Evolutionary conservation across 2,113 vertebrate genomes (phyloP), one percentile per base, ranked within the genome.

Genomic region (Anarrhichthys ocellatus): DNA sequence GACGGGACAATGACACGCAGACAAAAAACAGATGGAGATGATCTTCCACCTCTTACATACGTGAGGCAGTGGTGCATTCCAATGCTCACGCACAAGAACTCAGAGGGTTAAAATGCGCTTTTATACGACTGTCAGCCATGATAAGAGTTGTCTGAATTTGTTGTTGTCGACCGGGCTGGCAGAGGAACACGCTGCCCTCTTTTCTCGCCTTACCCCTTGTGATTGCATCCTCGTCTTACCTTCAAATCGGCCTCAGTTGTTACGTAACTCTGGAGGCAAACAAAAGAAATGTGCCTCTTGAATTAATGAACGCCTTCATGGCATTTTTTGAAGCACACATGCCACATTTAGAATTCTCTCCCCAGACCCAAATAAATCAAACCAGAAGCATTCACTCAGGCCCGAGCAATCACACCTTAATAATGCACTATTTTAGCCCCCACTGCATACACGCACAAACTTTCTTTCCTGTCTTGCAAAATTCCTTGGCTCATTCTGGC

Each of bases 401-500:
- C 66, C 24, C 2, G 2, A 81, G 42, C 67, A 80, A 78, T 70
- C 58, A 63, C 87, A 81, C 78, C 75, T 90, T 73, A 91, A 91
- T 92, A 90, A 92, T 88, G 84, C 83, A 86, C 89, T 74, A 32
- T 76, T 86, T 83, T 61, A 63, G 10, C 48, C 76, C 32, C 65
- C 44, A 1, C 2, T 17, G n/a, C 65, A 32, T 2, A 14, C 61
- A 73, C 42, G 63, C 65, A 56, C 82, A 84, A 89, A 91, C 87
- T 89, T 89, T 85, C 80, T 77, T 83, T 78, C 88, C 78, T 62
- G 76, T 80, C 81, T 93, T 80, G 86, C 87, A 87, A 84, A 92
- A 87, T 88, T 91, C 82, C 81, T 87, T 36, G 75, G 86, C 90
- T 92, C 83, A 66, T 87, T 82, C 67, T 70, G 79, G 91, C 90